phyloP scores from a whole-genome alignment of 2,113 vertebrate genomes.

The Tragelaphus buxtoni region DNA sequence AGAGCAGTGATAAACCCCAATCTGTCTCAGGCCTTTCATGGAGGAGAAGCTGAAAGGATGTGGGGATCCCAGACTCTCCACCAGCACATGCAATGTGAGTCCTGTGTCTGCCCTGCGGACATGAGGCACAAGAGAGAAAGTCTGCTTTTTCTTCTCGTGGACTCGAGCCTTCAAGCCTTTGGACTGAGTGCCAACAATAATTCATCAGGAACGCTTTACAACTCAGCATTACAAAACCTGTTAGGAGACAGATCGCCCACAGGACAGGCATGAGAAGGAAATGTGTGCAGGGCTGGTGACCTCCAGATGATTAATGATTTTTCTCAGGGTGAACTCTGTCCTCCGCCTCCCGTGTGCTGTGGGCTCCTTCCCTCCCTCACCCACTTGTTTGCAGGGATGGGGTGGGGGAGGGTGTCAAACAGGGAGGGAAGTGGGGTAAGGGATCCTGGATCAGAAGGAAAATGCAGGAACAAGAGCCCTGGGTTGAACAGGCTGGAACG shows the following conservation, averaged over 20 bases:
- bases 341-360: slow-evolving; percentile 63
- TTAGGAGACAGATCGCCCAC: slow-evolving; percentile 80
- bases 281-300: slow-evolving; percentile 75
- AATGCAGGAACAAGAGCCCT: background rate
- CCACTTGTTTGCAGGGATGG: slow-evolving; percentile 15
- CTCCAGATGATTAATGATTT: slow-evolving; percentile 85
- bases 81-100: slow-evolving; percentile 65
- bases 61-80: slow-evolving; percentile 65
- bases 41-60: background rate
- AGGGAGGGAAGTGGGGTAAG: background rate
- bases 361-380: slow-evolving; percentile 42
- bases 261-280: slow-evolving; percentile 79
- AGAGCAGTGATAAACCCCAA: background rate
- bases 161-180: slow-evolving; percentile 81
- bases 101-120: slow-evolving; percentile 77
- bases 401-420: background rate
- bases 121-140: slow-evolving; percentile 75
- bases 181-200: slow-evolving; percentile 83
- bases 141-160: slow-evolving; percentile 85
- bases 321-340: slow-evolving; percentile 80
- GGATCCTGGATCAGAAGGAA: background rate
- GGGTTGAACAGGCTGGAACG: background rate
- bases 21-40: background rate
- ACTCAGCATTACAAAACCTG: slow-evolving; percentile 78
- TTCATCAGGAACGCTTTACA: slow-evolving; percentile 82